A percentile compares a stretch with the other conserved stretches of the same genome.
phyloP scores from a whole-genome alignment of 2,797 vertebrate species.

The Pangasius larnaudii region DNA sequence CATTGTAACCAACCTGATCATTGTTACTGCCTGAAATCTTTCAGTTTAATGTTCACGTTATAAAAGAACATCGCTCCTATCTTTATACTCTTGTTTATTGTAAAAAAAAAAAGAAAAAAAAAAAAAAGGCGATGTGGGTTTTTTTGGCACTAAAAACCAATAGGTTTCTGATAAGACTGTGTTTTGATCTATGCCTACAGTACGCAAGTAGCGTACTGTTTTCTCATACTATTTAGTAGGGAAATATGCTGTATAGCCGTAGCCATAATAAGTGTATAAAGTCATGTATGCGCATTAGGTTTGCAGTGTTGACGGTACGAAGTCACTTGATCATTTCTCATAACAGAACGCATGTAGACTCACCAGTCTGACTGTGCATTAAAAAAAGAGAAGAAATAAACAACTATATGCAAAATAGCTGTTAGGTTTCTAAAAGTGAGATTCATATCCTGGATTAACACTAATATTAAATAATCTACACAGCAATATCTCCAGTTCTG shows the following conservation, averaged over 20 bases:
- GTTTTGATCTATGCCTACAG: neutral
- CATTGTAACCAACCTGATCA: neutral
- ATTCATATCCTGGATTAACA: neutral
- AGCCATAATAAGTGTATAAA: neutral
- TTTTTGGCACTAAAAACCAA: neutral
- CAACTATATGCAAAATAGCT: neutral
- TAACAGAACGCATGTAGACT: neutral
- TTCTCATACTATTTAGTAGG: slow-evolving; percentile 3
- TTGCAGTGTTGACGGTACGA: slow-evolving; percentile 9
- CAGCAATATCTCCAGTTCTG: neutral
- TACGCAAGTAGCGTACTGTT: neutral
- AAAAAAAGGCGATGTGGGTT: neutral
- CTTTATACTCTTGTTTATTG: neutral
- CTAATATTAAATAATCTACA: neutral
- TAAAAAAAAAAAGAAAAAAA: no score
- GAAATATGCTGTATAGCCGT: neutral
- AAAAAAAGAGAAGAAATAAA: neutral
- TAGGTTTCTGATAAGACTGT: neutral
- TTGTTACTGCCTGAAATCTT: slow-evolving; percentile 3
- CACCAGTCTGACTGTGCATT: neutral
- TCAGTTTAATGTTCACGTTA: neutral
- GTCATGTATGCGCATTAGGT: neutral
- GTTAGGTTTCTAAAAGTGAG: neutral
- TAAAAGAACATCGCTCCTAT: neutral
- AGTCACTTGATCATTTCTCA: neutral